A percentile compares a stretch with the other conserved stretches of the same genome.
phyloP scores from a whole-genome alignment of 2,797 vertebrate genomes.

The Calcarius lapponicus region DNA sequence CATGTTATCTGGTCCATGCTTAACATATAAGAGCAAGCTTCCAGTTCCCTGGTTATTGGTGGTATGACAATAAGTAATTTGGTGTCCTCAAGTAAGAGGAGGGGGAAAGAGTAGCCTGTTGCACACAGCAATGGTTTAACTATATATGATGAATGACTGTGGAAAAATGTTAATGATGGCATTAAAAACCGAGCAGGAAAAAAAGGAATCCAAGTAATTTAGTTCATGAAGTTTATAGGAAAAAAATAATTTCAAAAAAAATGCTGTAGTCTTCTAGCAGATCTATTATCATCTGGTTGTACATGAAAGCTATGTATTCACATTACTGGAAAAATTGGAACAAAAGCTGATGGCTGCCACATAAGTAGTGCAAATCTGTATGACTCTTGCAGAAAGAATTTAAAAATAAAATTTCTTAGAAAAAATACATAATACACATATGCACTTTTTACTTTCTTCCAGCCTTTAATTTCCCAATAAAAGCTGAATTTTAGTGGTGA shows the following conservation, averaged over 20 bases:
- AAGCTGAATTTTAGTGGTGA: not conserved
- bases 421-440: not conserved
- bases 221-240: not conserved
- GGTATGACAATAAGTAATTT: not conserved
- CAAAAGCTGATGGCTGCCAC: not conserved
- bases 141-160: not conserved
- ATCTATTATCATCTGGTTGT: not conserved
- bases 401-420: not conserved
- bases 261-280: not conserved
- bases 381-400: not conserved
- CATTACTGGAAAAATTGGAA: not conserved
- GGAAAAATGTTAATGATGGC: not conserved
- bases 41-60: not conserved
- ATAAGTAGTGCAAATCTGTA: not conserved
- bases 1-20: not conserved
- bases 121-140: not conserved
- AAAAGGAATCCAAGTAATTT: not conserved
- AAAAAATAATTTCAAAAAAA: not conserved
- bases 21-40: not conserved
- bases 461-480: not conserved
- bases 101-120: not conserved
- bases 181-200: not conserved
- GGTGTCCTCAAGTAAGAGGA: not conserved
- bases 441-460: not conserved
- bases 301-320: not conserved